These are phyloP conservation scores for Drosophila chauvacae DNA, from an alignment of 1,140 invertebrate genomes.

Conservation along the genomic window DNA sequence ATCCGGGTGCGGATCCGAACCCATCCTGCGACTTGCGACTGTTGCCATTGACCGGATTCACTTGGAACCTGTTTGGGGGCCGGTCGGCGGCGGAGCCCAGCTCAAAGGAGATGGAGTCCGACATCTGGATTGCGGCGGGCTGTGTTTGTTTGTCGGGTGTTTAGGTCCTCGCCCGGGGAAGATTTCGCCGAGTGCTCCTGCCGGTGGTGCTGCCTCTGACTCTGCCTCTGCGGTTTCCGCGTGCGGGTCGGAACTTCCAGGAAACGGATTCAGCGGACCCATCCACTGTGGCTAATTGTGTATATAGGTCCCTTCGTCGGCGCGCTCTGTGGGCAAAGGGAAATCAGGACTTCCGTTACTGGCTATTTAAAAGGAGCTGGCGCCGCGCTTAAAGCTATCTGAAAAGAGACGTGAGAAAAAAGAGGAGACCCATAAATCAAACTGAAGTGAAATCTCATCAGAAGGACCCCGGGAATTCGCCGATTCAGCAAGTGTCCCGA, in stretches of 20 bases:
- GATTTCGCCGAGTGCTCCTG: slow-evolving; percentile 25
- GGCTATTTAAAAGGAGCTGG: slow-evolving; percentile 19
- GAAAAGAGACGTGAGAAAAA: slow-evolving; percentile 15
- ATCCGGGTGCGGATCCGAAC: slow-evolving; percentile 10
- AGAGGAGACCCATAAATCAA: slow-evolving; percentile 40
- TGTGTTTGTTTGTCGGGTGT: slow-evolving; percentile 25
- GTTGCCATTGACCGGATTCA: slow-evolving; percentile 83
- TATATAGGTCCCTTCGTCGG: slow-evolving; percentile 28
- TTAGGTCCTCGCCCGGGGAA: slow-evolving; percentile 36
- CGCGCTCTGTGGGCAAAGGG: slow-evolving; percentile 5
- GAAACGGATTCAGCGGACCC: slow-evolving; percentile 33
- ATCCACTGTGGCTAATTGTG: slow-evolving; percentile 56
- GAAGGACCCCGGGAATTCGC: slow-evolving; percentile 14
- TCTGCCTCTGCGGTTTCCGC: slow-evolving; percentile 52
- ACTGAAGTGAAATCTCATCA: slow-evolving; percentile 36
- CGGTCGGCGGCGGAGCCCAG: slow-evolving; percentile 77
- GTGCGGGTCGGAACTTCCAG: slow-evolving; percentile 29
- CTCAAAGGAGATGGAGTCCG: slow-evolving; percentile 77
- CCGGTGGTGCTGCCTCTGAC: slow-evolving; percentile 31
- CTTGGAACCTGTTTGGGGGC: slow-evolving; percentile 81
- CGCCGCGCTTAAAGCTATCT: slow-evolving; percentile 34
- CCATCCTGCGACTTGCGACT: slow-evolving; percentile 60
- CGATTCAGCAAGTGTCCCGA: slow-evolving; percentile 30
- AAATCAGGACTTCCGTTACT: slow-evolving; percentile 41
- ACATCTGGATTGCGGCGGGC: slow-evolving; percentile 53